Evolutionary conservation across 2,113 vertebrate genomes (phyloP).

Genomic region (Nerophis ophidion): DNA sequence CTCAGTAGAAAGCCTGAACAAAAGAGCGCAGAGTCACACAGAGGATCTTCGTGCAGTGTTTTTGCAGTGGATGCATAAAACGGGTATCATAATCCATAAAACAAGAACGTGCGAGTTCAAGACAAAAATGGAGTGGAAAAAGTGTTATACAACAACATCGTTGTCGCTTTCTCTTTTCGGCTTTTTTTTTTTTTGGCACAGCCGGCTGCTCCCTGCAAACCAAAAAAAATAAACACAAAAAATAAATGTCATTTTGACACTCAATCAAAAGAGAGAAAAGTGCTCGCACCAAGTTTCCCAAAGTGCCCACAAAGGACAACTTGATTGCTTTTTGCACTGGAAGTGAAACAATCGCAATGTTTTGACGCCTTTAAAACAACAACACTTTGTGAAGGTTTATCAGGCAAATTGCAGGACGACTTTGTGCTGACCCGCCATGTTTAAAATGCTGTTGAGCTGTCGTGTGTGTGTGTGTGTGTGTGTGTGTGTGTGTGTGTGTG

Average conservation of each 20-base stretch:
- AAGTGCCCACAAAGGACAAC: slow-evolving; percentile 4
- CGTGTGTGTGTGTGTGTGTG: background rate
- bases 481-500: background rate
- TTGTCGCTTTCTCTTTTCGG: background rate
- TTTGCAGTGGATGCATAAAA: background rate
- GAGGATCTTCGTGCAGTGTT: too few relatives aligned
- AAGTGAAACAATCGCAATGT: slow-evolving; percentile 3
- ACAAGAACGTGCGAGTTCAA: background rate
- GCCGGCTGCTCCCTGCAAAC: slow-evolving; percentile 3
- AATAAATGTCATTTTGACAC: slow-evolving; percentile 12
- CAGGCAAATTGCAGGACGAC: slow-evolving; percentile 10
- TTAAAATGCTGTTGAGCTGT: slow-evolving; percentile 2
- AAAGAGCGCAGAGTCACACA: too few relatives aligned
- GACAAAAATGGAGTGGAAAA: background rate
- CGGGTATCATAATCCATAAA: background rate
- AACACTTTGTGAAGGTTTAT: background rate
- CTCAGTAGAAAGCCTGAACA: too few relatives aligned
- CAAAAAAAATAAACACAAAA: too few relatives aligned
- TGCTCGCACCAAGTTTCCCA: slow-evolving; percentile 11
- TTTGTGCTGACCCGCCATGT: background rate
- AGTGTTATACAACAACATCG: background rate
- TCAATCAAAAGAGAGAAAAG: slow-evolving; percentile 4
- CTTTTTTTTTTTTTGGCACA: background rate
- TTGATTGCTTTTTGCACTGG: background rate
- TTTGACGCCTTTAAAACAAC: slow-evolving; percentile 10